phyloP scores from a whole-genome alignment of 2,113 vertebrate species.

The Nesospiza acunhae region DNA sequence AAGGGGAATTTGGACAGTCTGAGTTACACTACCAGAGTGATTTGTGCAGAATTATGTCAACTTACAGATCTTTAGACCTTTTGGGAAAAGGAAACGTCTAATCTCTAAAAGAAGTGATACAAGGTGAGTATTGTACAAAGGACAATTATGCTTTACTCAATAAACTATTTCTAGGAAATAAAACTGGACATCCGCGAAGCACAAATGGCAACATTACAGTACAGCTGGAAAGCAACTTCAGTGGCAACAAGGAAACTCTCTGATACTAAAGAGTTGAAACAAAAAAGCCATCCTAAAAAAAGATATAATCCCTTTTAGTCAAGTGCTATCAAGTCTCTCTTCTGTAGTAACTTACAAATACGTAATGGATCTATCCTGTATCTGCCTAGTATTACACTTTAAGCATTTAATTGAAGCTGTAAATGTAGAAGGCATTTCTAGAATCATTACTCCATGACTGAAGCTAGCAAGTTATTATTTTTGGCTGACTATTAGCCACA shows the following conservation, averaged over 20 bases:
- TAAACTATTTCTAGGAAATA: conserved; percentile 51
- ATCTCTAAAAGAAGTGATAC: conserved; percentile 79
- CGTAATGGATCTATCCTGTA: not conserved
- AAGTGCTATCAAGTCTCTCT: not conserved
- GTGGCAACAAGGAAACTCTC: not conserved
- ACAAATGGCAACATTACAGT: not conserved
- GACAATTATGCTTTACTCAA: conserved; percentile 56
- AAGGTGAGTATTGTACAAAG: conserved; percentile 71
- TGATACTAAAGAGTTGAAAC: not conserved
- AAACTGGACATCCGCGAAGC: conserved; percentile 41
- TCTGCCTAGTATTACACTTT: not conserved
- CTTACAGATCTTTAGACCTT: conserved; percentile 79
- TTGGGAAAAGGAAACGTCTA: conserved; percentile 78
- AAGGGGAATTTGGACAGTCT: conserved; percentile 86
- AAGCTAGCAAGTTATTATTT: not conserved
- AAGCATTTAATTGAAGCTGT: not conserved
- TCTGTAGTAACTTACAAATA: not conserved
- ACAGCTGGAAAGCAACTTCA: not conserved
- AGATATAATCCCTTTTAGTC: not conserved
- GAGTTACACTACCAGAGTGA: conserved; percentile 78
- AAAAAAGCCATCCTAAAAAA: not conserved
- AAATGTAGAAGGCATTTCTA: not conserved
- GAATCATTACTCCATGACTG: not conserved
- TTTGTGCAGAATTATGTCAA: conserved; percentile 82
- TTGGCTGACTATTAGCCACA: not conserved